Percentiles rank a stretch among this genome's conserved stretches.
Conservation (phyloP, 2,113 vertebrate species). For the Trochalopteron elliotii region DNA sequence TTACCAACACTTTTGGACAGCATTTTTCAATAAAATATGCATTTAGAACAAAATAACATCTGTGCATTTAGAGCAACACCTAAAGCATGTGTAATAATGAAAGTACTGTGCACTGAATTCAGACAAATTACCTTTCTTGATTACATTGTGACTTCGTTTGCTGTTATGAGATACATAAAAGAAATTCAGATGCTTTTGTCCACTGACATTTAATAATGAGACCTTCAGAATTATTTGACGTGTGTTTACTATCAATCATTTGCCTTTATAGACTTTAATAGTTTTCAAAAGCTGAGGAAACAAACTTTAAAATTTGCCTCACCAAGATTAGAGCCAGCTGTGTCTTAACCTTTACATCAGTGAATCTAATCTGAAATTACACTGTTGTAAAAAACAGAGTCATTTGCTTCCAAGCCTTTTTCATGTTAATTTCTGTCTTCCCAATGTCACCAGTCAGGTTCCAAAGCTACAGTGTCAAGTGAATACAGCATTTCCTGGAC, state of each 20-base stretch:
- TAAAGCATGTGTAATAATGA: not conserved
- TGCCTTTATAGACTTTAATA: not conserved
- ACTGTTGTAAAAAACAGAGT: not conserved
- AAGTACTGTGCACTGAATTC: not conserved
- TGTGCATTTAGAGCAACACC: not conserved
- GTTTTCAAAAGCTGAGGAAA: not conserved
- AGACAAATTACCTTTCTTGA: not conserved
- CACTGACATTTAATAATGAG: not conserved
- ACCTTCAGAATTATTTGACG: not conserved
- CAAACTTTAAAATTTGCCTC: not conserved
- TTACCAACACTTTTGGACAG: not conserved
- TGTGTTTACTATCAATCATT: not conserved
- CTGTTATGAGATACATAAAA: not conserved
- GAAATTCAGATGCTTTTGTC: not conserved
- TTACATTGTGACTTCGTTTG: not conserved
- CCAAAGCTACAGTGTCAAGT: not conserved
- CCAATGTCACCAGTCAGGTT: not conserved
- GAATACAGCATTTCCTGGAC: not conserved
- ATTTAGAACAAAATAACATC: not conserved
- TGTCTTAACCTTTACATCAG: not conserved
- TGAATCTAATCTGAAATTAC: not conserved
- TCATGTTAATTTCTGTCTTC: not conserved
- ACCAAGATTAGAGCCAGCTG: not conserved
- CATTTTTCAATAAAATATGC: not conserved
- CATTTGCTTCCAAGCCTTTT: not conserved